phyloP scores from a whole-genome alignment of 1,140 invertebrate genomes.

The Bombus difficillimus region DNA sequence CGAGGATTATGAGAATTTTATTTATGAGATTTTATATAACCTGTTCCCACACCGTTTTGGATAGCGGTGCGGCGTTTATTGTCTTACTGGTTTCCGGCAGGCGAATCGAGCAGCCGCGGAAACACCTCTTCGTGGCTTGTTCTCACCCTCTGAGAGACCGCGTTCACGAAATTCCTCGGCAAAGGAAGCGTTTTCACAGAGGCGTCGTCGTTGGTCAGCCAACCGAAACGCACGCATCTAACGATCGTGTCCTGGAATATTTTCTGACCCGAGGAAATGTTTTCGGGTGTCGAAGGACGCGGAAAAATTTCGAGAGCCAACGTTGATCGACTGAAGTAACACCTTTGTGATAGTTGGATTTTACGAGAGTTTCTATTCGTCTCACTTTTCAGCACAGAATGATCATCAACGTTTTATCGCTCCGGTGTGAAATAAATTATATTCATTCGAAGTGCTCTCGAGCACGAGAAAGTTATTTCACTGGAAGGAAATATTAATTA shows the following conservation, averaged over 20 bases:
- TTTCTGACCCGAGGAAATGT: slow-evolving; percentile 47
- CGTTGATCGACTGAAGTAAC: slow-evolving; percentile 36
- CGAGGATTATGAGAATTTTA: slow-evolving; percentile 71
- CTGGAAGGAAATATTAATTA: neutral
- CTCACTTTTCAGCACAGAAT: neutral
- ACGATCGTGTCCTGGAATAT: slow-evolving; percentile 46
- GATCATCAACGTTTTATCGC: neutral
- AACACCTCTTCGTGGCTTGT: slow-evolving; percentile 33
- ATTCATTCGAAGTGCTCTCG: neutral
- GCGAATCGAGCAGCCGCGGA: neutral
- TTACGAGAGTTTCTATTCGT: slow-evolving; percentile 6
- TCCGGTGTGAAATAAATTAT: neutral
- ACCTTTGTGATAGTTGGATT: slow-evolving; percentile 50
- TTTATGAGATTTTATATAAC: slow-evolving; percentile 73
- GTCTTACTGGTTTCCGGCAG: slow-evolving; percentile 46
- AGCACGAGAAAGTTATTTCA: neutral
- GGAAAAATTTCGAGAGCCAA: slow-evolving; percentile 58
- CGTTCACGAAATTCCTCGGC: slow-evolving; percentile 58
- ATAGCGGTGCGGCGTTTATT: slow-evolving; percentile 62
- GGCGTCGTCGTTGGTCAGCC: slow-evolving; percentile 30
- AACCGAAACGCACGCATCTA: slow-evolving; percentile 58
- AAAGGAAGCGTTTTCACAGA: slow-evolving; percentile 51
- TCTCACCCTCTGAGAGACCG: slow-evolving; percentile 42
- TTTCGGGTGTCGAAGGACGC: slow-evolving; percentile 31
- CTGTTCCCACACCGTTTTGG: neutral